Evolutionary conservation across 2,888 invertebrate genomes (phyloP).

Genomic region (Colostygia pectinataria): DNA sequence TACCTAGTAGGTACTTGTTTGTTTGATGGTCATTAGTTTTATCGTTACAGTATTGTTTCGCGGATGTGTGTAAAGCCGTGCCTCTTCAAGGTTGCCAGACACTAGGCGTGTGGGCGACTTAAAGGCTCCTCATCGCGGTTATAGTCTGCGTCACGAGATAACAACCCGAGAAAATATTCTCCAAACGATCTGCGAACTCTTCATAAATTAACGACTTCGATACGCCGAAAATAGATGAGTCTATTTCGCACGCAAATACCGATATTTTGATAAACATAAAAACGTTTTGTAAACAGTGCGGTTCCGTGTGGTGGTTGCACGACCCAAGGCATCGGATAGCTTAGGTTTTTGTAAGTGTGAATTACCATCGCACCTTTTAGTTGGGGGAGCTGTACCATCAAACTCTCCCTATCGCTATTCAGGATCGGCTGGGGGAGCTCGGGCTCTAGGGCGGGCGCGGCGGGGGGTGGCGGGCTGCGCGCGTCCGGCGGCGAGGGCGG

Average conservation of each 20-base stretch:
- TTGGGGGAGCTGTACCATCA: constrained; percentile 77
- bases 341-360: neutral
- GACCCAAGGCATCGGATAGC: neutral
- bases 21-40: constrained; percentile 38
- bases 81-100: constrained; percentile 48
- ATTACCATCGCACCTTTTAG: constrained; percentile 76
- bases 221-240: constrained; percentile 49
- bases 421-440: constrained; percentile 56
- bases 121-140: constrained; percentile 34
- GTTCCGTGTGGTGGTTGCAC: constrained; percentile 26
- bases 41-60: constrained; percentile 44
- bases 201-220: constrained; percentile 30
- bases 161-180: constrained; percentile 27
- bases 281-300: constrained; percentile 51
- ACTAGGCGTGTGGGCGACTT: constrained; percentile 42
- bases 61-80: constrained; percentile 32
- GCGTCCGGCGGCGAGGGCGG: constrained; percentile 73
- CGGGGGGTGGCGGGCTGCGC: constrained; percentile 67
- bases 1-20: constrained; percentile 25
- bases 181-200: constrained; percentile 23
- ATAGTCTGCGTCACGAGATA: constrained; percentile 32
- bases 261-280: constrained; percentile 41
- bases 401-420: constrained; percentile 68
- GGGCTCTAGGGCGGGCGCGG: constrained; percentile 53
- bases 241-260: constrained; percentile 45